Base-by-base conservation (phyloP, 2,797 vertebrate species). In the Paramormyrops hopkinsi region DNA sequence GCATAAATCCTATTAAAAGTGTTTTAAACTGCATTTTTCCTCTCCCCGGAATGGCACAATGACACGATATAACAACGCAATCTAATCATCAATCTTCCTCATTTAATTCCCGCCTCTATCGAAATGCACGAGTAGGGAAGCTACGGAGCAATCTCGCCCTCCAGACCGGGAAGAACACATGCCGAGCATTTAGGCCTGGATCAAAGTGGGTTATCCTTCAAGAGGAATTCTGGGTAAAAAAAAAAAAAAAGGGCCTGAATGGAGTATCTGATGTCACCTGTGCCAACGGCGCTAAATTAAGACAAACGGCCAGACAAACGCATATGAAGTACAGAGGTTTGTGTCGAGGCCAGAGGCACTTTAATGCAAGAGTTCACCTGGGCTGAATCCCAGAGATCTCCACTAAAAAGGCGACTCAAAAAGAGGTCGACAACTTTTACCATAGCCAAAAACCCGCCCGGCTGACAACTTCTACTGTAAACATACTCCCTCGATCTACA, bases 71-170 rank as follows among this genome's bases (percentile, higher is more conserved):
- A 85, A 85, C 48, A 54, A 54, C 14, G 85, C 85, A 87, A 37
- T 56, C 50, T 54, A 87, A 87, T 87, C 85, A 87, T 56, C 51
- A 37, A 56, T 87, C 85, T 56, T 54, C 50, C 85, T 54, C 53
- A 54, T 87, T 54, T 87, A 87, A 87, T 87, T 54, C 29, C 53
- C 12, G 33, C 51, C 12, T 59, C 85, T 8, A 54, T 41, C 8
- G 53, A 56, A 87, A 87, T 54, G 85, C 33, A 37, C 8, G 12
- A 17, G 51, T 0, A 37, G 29, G 48, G 83, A 50, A 33, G 22
- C 22, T 3, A 11, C 0, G 11, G 8, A 50, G 48, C 44, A 1
- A 29, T 25, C 8, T 17, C 48, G 11, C 22, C 83, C 83, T 19
- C 14, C 48, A 25, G 50, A 85, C 48, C 25, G 12, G 48, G 22